These are phyloP conservation scores for Drosophila sucinea DNA, from an alignment of 1,140 invertebrate species.

Conservation along the genomic window DNA sequence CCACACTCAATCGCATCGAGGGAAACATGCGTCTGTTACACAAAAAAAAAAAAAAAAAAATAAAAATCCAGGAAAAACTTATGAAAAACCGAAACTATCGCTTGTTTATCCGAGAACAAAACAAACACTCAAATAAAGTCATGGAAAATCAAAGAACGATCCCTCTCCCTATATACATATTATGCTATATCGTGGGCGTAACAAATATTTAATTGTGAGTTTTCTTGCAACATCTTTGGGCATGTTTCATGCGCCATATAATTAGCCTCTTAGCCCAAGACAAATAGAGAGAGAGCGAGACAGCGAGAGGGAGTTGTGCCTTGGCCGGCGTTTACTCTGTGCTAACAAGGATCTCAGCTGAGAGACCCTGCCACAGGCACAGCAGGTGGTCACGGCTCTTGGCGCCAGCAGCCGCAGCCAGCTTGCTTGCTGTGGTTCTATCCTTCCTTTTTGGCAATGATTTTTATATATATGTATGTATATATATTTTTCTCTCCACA, in stretches of 20 bases:
- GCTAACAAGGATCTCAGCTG: conserved; percentile 71
- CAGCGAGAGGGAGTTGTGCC: no score
- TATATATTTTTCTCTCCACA: background rate
- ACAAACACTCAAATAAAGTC: conserved; percentile 56
- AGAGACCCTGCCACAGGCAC: conserved; percentile 53
- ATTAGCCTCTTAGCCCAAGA: conserved; percentile 65
- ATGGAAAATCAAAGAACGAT: conserved; percentile 42
- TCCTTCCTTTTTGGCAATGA: conserved; percentile 71
- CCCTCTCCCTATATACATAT: background rate
- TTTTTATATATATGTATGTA: conserved; percentile 43
- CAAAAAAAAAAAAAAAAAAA: conserved; percentile 10
- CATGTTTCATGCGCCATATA: conserved; percentile 65
- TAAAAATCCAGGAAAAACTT: conserved; percentile 28
- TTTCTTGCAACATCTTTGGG: conserved; percentile 32
- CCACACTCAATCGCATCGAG: conserved; percentile 87
- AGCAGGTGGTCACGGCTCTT: conserved; percentile 76
- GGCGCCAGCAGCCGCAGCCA: conserved; percentile 64
- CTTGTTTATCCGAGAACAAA: conserved; percentile 39
- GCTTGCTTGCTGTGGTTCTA: background rate
- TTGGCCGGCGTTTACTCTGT: conserved; percentile 42
- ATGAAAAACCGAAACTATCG: background rate
- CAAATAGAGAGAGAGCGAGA: conserved; percentile 18
- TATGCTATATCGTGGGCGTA: conserved; percentile 56
- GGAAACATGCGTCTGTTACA: conserved; percentile 93
- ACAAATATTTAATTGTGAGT: conserved; percentile 80